Evolutionary conservation across 37 sponge, comb jelly and placozoan genomes (phyloP).

Genomic region (Aplysina aerophoba): DNA sequence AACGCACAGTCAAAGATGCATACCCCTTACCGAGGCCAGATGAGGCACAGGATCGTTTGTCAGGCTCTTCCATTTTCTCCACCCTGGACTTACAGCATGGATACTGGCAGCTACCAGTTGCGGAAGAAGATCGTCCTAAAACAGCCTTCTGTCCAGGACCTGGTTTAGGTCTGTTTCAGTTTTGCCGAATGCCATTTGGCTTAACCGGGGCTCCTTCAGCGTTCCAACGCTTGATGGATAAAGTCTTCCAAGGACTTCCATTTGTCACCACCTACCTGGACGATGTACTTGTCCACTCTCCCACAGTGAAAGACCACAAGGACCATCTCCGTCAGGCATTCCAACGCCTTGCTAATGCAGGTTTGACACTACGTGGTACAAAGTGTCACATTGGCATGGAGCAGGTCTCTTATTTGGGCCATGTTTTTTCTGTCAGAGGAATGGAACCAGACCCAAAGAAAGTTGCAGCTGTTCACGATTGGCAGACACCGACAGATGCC

Average conservation of each 20-base stretch:
- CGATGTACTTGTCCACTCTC: conserved; percentile 55
- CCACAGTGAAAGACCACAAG: conserved; percentile 13
- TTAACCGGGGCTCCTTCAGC: conserved; percentile 61
- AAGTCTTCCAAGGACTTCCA: conserved; percentile 47
- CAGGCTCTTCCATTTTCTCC: conserved; percentile 47
- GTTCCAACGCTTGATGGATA: conserved; percentile 67
- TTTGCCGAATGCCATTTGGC: conserved; percentile 56
- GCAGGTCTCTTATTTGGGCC: conserved; percentile 51
- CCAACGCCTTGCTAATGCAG: conserved; percentile 50
- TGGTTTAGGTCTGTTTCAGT: conserved; percentile 72
- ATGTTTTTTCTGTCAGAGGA: conserved; percentile 42
- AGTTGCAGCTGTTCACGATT: conserved; percentile 41
- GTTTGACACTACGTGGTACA: conserved; percentile 53
- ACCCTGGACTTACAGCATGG: no score
- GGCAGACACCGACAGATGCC: conserved; percentile 40
- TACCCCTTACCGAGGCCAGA: conserved; percentile 68
- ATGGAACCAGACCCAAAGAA: conserved; percentile 62
- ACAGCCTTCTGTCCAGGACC: conserved; percentile 69
- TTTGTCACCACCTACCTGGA: conserved; percentile 59
- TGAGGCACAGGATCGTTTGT: conserved; percentile 61
- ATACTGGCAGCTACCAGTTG: no score
- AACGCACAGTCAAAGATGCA: conserved; percentile 55
- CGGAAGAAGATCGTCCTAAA: conserved; percentile 39
- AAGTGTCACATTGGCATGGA: conserved; percentile 55
- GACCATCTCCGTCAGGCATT: conserved; percentile 58